These are phyloP conservation scores for Papilio gigon DNA, from an alignment of 2,888 invertebrate genomes.

Conservation along the genomic window DNA sequence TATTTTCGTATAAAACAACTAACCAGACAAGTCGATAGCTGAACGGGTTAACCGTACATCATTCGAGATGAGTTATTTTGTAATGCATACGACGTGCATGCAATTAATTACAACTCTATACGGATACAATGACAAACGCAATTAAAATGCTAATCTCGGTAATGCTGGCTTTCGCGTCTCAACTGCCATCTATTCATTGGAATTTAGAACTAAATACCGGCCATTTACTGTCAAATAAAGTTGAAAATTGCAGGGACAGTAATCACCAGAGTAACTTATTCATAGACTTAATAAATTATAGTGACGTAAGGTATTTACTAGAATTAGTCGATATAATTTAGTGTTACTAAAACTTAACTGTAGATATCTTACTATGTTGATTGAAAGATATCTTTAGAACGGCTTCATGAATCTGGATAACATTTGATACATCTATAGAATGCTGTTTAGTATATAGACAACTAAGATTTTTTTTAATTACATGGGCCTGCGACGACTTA, in stretches of 20 bases:
- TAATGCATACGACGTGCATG: conserved; percentile 30
- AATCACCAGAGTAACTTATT: neutral
- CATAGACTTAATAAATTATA: neutral
- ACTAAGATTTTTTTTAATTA: no score
- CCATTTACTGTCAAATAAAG: neutral
- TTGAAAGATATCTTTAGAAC: no score
- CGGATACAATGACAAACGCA: neutral
- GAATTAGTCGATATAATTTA: neutral
- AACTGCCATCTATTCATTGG: neutral
- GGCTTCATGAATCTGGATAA: no score
- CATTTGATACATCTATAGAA: no score
- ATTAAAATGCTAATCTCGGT: conserved; percentile 24
- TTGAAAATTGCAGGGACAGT: neutral
- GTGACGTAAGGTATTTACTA: neutral
- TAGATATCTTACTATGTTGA: no score
- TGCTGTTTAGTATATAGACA: no score
- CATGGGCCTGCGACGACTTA: no score
- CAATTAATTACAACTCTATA: conserved; percentile 18
- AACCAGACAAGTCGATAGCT: neutral
- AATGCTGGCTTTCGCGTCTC: conserved; percentile 13
- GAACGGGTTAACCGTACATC: neutral
- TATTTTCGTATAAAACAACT: no score
- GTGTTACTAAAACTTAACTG: neutral
- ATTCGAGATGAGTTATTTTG: conserved; percentile 22
- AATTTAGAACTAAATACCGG: neutral